Conservation (phyloP, 2,888 invertebrate genomes). For the Melipona beecheii region DNA sequence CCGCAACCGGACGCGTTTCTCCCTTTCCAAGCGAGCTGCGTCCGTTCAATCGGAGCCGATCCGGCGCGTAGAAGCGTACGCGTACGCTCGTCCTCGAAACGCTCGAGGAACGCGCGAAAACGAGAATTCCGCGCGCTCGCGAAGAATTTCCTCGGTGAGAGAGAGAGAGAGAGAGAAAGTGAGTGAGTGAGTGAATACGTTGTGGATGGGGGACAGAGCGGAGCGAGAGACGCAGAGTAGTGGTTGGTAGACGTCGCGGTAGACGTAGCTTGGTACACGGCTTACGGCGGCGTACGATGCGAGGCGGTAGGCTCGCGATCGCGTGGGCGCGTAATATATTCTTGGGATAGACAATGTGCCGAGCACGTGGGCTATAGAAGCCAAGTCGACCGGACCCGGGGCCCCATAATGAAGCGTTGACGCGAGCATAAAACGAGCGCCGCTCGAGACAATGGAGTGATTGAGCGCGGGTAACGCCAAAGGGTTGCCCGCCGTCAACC, state of each 20-base stretch:
- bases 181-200: neutral
- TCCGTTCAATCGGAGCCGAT: too few species aligned
- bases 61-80: too few species aligned
- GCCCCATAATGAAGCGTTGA: slow-evolving; percentile 83
- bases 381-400: slow-evolving; percentile 78
- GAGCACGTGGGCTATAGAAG: slow-evolving; percentile 80
- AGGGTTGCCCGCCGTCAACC: slow-evolving; percentile 82
- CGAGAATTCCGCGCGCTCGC: too few species aligned
- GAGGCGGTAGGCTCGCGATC: slow-evolving; percentile 60
- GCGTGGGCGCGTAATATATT: slow-evolving; percentile 82
- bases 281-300: slow-evolving; percentile 8
- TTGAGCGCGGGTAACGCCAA: slow-evolving; percentile 81
- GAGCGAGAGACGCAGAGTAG: neutral
- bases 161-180: too few species aligned
- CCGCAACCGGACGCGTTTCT: neutral
- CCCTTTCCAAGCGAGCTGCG: neutral
- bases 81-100: too few species aligned
- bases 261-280: slow-evolving; percentile 1
- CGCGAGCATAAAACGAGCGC: slow-evolving; percentile 82
- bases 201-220: neutral
- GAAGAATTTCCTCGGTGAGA: too few species aligned
- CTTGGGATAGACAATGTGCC: slow-evolving; percentile 81
- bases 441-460: slow-evolving; percentile 82
- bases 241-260: slow-evolving; percentile 2
- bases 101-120: too few species aligned